Conservation (phyloP, 2,888 invertebrate genomes). For the Notocelia uddmanniana region DNA sequence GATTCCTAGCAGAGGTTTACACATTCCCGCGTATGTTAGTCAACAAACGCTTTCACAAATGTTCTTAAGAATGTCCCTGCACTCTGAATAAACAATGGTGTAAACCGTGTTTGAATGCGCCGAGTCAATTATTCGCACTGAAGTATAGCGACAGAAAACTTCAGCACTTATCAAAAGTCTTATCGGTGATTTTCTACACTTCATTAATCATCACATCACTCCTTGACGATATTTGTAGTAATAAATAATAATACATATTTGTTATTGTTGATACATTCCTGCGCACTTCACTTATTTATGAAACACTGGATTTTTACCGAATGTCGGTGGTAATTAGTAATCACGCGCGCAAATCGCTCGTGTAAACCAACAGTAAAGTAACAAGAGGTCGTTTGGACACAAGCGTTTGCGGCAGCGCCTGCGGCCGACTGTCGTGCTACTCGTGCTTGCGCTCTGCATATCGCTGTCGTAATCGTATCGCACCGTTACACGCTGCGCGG, state of each 20-base stretch:
- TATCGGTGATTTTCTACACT: conserved; percentile 74
- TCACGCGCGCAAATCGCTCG: conserved; percentile 1
- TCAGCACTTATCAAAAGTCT: conserved; percentile 68
- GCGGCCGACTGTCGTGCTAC: conserved; percentile 65
- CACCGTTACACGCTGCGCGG: conserved; percentile 58
- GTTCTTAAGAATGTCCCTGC: conserved; percentile 8
- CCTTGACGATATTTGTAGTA: conserved; percentile 67
- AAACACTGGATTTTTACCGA: conserved; percentile 9
- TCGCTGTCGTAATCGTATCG: conserved; percentile 70
- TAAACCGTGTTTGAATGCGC: conserved; percentile 41
- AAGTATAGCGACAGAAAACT: conserved; percentile 63
- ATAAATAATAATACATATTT: conserved; percentile 19
- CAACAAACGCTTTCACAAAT: conserved; percentile 51
- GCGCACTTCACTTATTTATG: conserved; percentile 43
- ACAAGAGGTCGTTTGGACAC: conserved; percentile 51
- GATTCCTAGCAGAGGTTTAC: conserved; percentile 62
- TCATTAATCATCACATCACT: conserved; percentile 59
- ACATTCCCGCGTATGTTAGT: conserved; percentile 64
- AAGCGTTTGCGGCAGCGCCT: conserved; percentile 62
- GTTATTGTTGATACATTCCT: conserved; percentile 16
- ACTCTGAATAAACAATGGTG: conserved; percentile 10
- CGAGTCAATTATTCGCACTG: conserved; percentile 60
- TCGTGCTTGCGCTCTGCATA: conserved; percentile 58
- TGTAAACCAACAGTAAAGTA: conserved; percentile 38
- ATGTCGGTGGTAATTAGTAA: neutral